Evolutionary conservation across 2,888 invertebrate species (phyloP), one percentile per base, ranked within the genome.

Genomic region (Torymus texanus): DNA sequence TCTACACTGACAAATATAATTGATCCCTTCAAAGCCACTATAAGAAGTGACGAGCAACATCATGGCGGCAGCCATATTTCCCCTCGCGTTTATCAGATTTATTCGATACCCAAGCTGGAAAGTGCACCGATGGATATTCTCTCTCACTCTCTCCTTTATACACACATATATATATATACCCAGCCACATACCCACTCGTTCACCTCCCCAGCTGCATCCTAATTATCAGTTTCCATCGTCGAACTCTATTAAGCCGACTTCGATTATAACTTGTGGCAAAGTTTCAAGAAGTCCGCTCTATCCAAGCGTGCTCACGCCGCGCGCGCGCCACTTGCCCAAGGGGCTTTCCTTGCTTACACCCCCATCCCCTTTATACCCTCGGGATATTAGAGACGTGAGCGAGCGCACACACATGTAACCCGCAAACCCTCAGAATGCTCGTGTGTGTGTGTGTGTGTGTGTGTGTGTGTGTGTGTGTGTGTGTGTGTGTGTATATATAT

Each of bases 191-290:
- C 10, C 5, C 41, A 1, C 41, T 41, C 41, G 21, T 21, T 1
- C 41, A 1, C 41, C 10, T 41, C 41, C 5, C 14, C 24, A n/a
- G n/a, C 70, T 79, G 83, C 84, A 83, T 84, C 84, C 83, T 87
- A 86, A 87, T 88, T 86, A 87, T 86, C 84, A 84, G 86, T 85
- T 84, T 85, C 85, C 84, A 86, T 85, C 85, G 83, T 78, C 82
- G 82, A 87, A 85, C 85, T 87, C 86, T 85, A 86, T 85, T 85
- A 86, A 87, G 84, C 85, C 83, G 85, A 85, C 86, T 87, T 88
- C 85, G 87, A 88, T 87, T 87, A 88, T 85, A 87, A 88, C 87
- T 88, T 87, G 81, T 63, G 41, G 65, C 72, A 72, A 86, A 87
- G 84, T 87, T 87, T 79, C 68, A 58, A 77, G 80, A 82, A 81